Evolutionary conservation across 2,797 vertebrate genomes (phyloP).

Genomic region (Lycodopsis pacificus): DNA sequence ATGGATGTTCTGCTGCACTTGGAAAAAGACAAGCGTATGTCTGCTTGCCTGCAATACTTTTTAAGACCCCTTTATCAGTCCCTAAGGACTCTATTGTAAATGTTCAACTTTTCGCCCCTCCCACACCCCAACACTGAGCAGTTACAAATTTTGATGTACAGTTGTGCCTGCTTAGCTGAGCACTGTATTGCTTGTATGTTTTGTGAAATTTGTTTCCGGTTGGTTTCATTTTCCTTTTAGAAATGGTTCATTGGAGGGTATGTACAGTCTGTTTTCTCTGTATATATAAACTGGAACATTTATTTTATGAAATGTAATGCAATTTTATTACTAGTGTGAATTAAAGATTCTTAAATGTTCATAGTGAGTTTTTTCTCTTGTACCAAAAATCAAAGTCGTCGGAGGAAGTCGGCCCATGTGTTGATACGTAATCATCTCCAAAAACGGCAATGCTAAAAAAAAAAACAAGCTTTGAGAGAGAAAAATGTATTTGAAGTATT

Average conservation of each 20-base stretch:
- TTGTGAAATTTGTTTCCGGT: conserved; percentile 91
- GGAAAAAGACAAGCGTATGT: conserved; percentile 87
- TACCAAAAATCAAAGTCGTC: conserved; percentile 79
- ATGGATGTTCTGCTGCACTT: conserved; percentile 88
- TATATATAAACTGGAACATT: conserved; percentile 99
- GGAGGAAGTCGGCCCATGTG: conserved; percentile 68
- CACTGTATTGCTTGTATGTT: conserved; percentile 97
- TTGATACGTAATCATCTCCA: conserved; percentile 75
- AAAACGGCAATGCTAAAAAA: conserved; percentile 70
- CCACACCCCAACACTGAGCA: conserved; percentile 91
- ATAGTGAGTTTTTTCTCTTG: conserved; percentile 82
- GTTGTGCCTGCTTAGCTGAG: conserved; percentile 97
- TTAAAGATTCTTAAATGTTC: conserved; percentile 99
- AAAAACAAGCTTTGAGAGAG: conserved; percentile 53
- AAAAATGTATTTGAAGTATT: conserved; percentile 69
- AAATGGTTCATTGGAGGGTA: conserved; percentile 91
- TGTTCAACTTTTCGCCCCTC: conserved; percentile 89
- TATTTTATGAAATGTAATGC: conserved; percentile 99
- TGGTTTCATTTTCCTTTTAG: conserved; percentile 82
- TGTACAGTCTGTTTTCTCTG: conserved; percentile 99
- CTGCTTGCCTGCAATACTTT: conserved; percentile 98
- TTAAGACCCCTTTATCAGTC: conserved; percentile 89
- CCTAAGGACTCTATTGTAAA: conserved; percentile 92
- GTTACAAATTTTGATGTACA: conserved; percentile 96
- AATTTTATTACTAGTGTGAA: conserved; percentile 99